Evolutionary conservation across 2,113 vertebrate species (phyloP).

Genomic region (Gallinago media): DNA sequence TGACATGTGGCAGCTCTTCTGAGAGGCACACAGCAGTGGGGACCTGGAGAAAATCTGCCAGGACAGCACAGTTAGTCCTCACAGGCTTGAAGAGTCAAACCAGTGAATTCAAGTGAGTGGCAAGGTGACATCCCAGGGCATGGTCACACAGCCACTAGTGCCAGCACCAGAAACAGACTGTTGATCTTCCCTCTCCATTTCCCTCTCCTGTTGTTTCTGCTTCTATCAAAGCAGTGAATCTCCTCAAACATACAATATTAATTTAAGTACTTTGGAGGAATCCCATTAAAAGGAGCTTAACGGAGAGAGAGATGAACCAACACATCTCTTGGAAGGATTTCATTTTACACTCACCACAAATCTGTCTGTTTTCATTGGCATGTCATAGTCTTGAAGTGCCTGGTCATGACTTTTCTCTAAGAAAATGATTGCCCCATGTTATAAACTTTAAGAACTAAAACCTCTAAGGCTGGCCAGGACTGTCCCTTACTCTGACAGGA

Average conservation of each 20-base stretch:
- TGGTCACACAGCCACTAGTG: not conserved
- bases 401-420: not conserved
- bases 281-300: not conserved
- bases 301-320: not conserved
- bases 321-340: not conserved
- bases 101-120: not conserved
- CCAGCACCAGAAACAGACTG: not conserved
- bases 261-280: not conserved
- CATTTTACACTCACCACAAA: not conserved
- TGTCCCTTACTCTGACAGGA: not conserved
- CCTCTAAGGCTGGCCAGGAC: not conserved
- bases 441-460: not conserved
- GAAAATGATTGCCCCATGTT: accelerated
- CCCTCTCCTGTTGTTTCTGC: not conserved
- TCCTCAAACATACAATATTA: not conserved
- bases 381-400: not conserved
- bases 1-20: accelerated
- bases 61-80: not conserved
- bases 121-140: not conserved
- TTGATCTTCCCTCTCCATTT: not conserved
- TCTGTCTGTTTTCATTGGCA: not conserved
- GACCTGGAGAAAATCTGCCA: not conserved
- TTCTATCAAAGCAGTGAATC: not conserved
- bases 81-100: not conserved
- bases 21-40: not conserved